Conservation (phyloP, 2,797 vertebrate genomes). For the Bradypus variegatus region DNA sequence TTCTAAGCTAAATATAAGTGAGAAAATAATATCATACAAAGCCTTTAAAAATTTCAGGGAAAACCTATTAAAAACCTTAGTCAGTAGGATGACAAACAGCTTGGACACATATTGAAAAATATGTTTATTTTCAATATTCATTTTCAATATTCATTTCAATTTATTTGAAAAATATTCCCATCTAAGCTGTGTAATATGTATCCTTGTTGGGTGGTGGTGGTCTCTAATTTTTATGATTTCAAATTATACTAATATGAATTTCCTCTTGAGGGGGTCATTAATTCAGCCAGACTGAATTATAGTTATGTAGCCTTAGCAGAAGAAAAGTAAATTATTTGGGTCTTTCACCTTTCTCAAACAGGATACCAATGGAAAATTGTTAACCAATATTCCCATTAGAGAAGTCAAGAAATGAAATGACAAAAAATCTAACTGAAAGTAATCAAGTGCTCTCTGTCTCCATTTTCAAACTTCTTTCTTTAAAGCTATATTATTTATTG, state of each 20-base stretch:
- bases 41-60: not conserved
- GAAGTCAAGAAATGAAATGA: not conserved
- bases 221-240: slow-evolving; percentile 36
- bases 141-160: too few species aligned
- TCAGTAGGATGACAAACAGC: not conserved
- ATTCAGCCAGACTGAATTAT: not conserved
- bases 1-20: not conserved
- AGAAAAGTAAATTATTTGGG: slow-evolving; percentile 27
- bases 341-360: not conserved
- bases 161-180: not conserved
- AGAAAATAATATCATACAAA: not conserved
- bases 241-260: slow-evolving; percentile 10
- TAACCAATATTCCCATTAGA: slow-evolving; percentile 27
- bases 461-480: slow-evolving; percentile 30
- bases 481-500: slow-evolving; percentile 43
- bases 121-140: too few species aligned
- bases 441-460: not conserved
- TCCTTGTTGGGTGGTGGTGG: not conserved
- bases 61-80: not conserved
- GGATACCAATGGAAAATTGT: slow-evolving; percentile 17
- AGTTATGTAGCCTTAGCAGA: not conserved
- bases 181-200: not conserved
- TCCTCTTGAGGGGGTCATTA: not conserved
- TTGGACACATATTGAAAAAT: not conserved
- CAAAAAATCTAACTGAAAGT: slow-evolving; percentile 2